Conservation (phyloP, 2,888 invertebrate genomes). For the Disparrhopalites patrizii region DNA sequence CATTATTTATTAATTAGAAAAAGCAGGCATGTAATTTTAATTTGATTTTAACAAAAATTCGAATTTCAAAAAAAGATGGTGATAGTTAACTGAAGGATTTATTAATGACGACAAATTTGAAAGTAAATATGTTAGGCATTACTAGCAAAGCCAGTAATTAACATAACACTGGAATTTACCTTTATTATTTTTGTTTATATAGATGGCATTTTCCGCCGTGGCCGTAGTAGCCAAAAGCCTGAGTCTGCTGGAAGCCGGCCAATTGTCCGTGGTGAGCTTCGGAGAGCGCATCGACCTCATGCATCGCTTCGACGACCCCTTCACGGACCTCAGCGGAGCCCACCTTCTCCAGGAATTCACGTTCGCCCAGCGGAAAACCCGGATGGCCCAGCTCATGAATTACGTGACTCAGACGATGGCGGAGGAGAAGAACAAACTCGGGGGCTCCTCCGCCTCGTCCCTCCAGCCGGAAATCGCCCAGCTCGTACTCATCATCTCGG, state of each 20-base stretch:
- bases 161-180: constrained; percentile 8
- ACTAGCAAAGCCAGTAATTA: too few relatives aligned
- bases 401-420: constrained; percentile 68
- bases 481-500: constrained; percentile 86
- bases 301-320: constrained; percentile 80
- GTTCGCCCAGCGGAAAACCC: constrained; percentile 86
- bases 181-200: constrained; percentile 52
- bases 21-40: too few relatives aligned
- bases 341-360: constrained; percentile 67
- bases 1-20: too few relatives aligned
- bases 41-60: too few relatives aligned
- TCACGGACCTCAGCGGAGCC: constrained; percentile 80
- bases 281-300: constrained; percentile 80
- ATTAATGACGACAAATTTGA: not conserved
- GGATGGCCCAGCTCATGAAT: constrained; percentile 75
- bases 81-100: too few relatives aligned
- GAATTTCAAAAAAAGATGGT: too few relatives aligned
- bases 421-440: constrained; percentile 33
- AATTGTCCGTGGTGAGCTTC: constrained; percentile 85
- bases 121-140: too few relatives aligned
- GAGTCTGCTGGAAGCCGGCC: constrained; percentile 87
- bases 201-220: constrained; percentile 90
- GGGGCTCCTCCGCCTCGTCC: constrained; percentile 15
- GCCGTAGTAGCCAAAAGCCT: constrained; percentile 84
- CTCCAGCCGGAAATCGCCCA: constrained; percentile 63